Base-by-base conservation (phyloP, 2,113 vertebrate genomes). In the Heterotis niloticus region DNA sequence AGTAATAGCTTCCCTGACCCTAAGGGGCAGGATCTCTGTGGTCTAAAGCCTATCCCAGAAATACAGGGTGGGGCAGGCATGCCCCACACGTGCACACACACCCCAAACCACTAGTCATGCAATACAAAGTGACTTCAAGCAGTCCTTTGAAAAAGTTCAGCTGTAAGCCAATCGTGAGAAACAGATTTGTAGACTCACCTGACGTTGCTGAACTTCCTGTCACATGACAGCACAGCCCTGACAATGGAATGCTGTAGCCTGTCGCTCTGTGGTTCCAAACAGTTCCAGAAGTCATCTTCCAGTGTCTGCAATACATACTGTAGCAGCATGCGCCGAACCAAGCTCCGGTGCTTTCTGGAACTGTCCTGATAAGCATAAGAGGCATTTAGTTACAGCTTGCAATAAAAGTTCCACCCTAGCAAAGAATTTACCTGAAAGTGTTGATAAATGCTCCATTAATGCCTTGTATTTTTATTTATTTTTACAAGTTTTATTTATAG, bases 261-360 rank as follows among this genome's bases (percentile, higher is more conserved):
- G 28, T 89, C 90, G 7, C 16, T 75, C 66, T 56, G 87, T n/a
- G n/a, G n/a, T n/a, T n/a, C n/a, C n/a, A 75, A 92, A 77, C 59
- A 85, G 91, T 59, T 88, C 85, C 93, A 90, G 82, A 96, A 97
- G 81, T 99, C 96, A 0, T 99, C 98, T 79, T 98, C 94, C 78
- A 99, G 86, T 20, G 96, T 98, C 86, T 96, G 95, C 0, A 96
- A 88, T 5, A 95, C 88, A 0, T 98, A 99, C 66, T 97, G 95
- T 81, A 98, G 86, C 71, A 98, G 89, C 76, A 98, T 91, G 59
- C 92, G 83, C n/a, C 88, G 80, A 4, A 93, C 89, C 0, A 92
- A 91, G 64, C 74, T 78, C 0, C 51, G 75, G 60, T 76, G 80
- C 70, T 44, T 86, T 65, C 24, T 82, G 34, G 75, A 34, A 1